These are phyloP conservation scores for Labeo calbasu DNA, from an alignment of 2,797 vertebrate species.

Conservation along the genomic window DNA sequence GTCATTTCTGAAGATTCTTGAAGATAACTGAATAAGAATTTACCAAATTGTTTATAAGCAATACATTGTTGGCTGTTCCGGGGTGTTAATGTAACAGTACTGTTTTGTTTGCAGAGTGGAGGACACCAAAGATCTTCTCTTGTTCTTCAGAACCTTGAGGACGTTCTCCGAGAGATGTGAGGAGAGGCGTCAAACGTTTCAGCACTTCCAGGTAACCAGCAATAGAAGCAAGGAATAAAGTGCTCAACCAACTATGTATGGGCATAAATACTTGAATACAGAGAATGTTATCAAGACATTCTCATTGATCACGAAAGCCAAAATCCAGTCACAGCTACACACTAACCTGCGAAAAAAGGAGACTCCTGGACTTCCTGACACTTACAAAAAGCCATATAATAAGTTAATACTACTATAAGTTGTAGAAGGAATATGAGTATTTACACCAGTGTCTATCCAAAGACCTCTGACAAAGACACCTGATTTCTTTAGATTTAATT, in stretches of 20 bases:
- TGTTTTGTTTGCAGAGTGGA: conserved; percentile 76
- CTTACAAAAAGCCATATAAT: background rate
- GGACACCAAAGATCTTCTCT: conserved; percentile 77
- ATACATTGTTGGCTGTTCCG: background rate
- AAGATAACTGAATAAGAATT: background rate
- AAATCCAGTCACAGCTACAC: background rate
- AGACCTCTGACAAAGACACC: background rate
- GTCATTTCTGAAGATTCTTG: background rate
- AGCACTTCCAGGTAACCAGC: conserved; percentile 86
- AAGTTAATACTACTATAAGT: background rate
- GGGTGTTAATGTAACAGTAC: background rate
- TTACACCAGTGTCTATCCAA: background rate
- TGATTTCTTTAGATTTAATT: conserved; percentile 7
- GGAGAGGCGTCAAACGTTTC: conserved; percentile 80
- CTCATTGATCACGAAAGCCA: background rate
- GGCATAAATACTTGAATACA: background rate
- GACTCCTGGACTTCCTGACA: background rate
- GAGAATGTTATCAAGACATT: background rate
- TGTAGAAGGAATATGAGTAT: conserved; percentile 1
- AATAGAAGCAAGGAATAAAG: background rate
- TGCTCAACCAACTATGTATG: background rate
- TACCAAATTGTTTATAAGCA: background rate
- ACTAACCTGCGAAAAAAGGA: background rate
- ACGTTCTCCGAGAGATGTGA: conserved; percentile 81
- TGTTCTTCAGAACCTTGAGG: conserved; percentile 86